Percentiles rank a stretch among this genome's conserved stretches.
Conservation (phyloP, 2,888 invertebrate species). For the Scaptomyza flava region DNA sequence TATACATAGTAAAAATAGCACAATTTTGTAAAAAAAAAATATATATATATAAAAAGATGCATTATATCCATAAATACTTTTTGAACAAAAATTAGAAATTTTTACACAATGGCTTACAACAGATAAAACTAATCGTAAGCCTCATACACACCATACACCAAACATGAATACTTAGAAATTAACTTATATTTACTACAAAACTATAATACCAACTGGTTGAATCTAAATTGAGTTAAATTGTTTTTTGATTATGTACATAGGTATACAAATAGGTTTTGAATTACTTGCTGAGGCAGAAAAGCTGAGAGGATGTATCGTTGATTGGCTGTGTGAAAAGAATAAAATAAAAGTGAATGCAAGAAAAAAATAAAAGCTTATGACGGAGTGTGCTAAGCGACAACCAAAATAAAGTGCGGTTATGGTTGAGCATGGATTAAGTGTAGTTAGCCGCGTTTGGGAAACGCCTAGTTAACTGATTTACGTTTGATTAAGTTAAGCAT, state of each 20-base stretch:
- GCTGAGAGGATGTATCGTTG: constrained; percentile 51
- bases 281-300: constrained; percentile 29
- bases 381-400: constrained; percentile 24
- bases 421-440: constrained; percentile 5
- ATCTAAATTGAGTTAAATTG: constrained; percentile 7
- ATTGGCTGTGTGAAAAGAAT: constrained; percentile 69
- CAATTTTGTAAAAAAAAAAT: constrained; percentile 63
- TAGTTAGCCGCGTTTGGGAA: constrained; percentile 60
- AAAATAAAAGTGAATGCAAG: constrained; percentile 23
- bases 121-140: constrained; percentile 7
- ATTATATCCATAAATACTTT: constrained; percentile 34
- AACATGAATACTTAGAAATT: constrained; percentile 15
- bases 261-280: constrained; percentile 20
- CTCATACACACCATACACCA: neutral
- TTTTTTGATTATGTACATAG: constrained; percentile 36
- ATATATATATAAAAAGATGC: neutral
- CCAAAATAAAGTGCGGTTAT: too few species aligned
- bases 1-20: constrained; percentile 69
- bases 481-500: constrained; percentile 21
- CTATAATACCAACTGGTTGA: constrained; percentile 5
- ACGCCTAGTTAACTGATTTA: constrained; percentile 53
- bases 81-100: constrained; percentile 28
- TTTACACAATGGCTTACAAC: constrained; percentile 27
- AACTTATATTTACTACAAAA: constrained; percentile 20
- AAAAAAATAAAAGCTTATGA: constrained; percentile 26